Base-by-base conservation (phyloP, 30 jellyfish, hydroid and myxozoan species). In the Pseudorhiza aurosa region DNA sequence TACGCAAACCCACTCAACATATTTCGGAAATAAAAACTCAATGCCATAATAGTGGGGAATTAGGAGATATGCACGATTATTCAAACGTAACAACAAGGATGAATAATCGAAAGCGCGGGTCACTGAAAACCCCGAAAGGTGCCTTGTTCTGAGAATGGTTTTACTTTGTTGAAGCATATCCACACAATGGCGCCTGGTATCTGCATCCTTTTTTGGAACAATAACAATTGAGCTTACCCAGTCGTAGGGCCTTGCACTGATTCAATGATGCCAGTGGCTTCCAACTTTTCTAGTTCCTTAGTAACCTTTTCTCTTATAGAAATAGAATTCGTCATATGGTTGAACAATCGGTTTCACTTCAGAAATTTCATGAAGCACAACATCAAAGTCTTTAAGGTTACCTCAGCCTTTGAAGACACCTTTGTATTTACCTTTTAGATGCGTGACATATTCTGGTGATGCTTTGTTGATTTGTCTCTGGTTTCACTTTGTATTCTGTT, bases 141-240 rank as follows among this genome's bases (percentile, higher is more conserved):
- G 87, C 28, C 87, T 72, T 72, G 78, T 72, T 25, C 87, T 37
- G 17, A 49, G 26, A 47, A 76, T 86, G 27, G 81, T 68, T 27
- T 39, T 77, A 65, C 79, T 86, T 1, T 67, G 77, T 30, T 27
- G 43, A 46, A 90, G 82, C 62, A 90, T 83, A 73, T 78, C 96
- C 40, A 86, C 71, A 68, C 90, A 86, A 47, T 64, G 35, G 33
- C 95, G 19, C 17, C 78, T 83, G 37, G 65, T 75, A 2, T 67
- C 84, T 9, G 47, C 51, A 76, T 86, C 72, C 63, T 65, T 78
- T 73, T 80, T 80, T 70, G 89, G 90, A 28, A 71, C 56, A 11
- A 78, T 64, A 25, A 87, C 96, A 22, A 87, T 49, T 50, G 89
- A 82, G 59, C 95, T 78, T 32, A 87, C 88, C 95, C 96, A 87